These are phyloP conservation scores for Monarcha castaneiventris DNA, from an alignment of 2,113 vertebrate genomes.

Conservation along the genomic window DNA sequence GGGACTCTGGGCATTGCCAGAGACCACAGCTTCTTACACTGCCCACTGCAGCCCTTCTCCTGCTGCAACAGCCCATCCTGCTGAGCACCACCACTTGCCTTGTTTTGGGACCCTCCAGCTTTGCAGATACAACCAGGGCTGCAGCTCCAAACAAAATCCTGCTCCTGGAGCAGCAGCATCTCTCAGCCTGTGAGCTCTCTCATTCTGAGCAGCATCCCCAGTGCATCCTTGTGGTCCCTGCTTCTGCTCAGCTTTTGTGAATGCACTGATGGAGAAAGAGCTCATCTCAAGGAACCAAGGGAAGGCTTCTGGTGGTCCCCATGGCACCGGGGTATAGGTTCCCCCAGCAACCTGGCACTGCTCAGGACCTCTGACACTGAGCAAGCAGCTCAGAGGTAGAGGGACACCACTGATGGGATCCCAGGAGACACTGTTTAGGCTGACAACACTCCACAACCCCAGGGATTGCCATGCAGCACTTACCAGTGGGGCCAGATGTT, in stretches of 20 bases:
- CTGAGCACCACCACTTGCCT: neutral
- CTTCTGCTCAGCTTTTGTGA: neutral
- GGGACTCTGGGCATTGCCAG: neutral
- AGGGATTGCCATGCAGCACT: neutral
- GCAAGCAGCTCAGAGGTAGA: neutral
- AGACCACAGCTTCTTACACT: neutral
- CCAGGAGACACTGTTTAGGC: neutral
- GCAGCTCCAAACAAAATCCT: neutral
- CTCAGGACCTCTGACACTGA: neutral
- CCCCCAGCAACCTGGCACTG: neutral
- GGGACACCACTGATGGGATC: neutral
- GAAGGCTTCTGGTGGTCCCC: neutral
- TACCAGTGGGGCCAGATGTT: neutral
- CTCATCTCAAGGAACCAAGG: neutral
- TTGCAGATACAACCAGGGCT: neutral
- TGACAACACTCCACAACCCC: neutral
- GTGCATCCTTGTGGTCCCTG: accelerated
- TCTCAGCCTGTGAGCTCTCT: neutral
- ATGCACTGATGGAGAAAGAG: neutral
- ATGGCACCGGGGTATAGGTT: accelerated
- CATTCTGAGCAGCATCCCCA: neutral
- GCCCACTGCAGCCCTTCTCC: neutral
- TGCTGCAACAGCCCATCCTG: neutral
- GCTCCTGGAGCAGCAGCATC: neutral
- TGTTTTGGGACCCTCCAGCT: neutral